Conservation (phyloP, 2,888 invertebrate species). For the Sesamia inferens region DNA sequence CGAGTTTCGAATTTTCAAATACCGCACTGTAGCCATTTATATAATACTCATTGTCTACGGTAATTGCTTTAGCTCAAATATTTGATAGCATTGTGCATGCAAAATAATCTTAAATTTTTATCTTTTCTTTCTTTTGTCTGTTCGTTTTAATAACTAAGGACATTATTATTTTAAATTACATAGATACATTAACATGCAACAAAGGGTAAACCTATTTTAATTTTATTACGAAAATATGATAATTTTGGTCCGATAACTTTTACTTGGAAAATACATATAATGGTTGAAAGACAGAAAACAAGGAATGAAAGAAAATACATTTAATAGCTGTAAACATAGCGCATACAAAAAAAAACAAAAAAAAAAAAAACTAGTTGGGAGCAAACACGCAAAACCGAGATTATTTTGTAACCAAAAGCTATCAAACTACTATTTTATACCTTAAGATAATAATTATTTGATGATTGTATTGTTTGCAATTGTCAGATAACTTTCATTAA, state of each 20-base stretch:
- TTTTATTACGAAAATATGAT: not conserved
- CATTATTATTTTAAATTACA: not conserved
- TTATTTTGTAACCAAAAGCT: not conserved
- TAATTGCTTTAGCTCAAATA: slow-evolving; percentile 34
- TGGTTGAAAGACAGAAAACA: too few relatives aligned
- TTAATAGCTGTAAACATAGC: too few relatives aligned
- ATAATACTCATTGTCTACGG: slow-evolving; percentile 45
- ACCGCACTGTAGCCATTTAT: slow-evolving; percentile 28
- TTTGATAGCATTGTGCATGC: slow-evolving; percentile 48
- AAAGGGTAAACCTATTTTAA: not conserved
- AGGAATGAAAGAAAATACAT: too few relatives aligned
- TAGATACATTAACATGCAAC: slow-evolving; percentile 20
- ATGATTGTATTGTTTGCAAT: not conserved
- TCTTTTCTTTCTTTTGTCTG: slow-evolving; percentile 11
- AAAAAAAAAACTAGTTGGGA: too few relatives aligned
- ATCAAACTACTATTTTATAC: not conserved
- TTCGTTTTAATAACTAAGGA: slow-evolving; percentile 3
- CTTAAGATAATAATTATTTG: not conserved
- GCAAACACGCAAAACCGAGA: not conserved
- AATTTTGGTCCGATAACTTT: too few relatives aligned
- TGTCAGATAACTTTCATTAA: not conserved
- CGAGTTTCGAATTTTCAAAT: slow-evolving; percentile 39
- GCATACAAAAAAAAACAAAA: too few relatives aligned
- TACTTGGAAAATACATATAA: too few relatives aligned
- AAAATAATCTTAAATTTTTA: slow-evolving; percentile 30